phyloP scores from a whole-genome alignment of 2,888 invertebrate species.

The Sabatieria punctata region DNA sequence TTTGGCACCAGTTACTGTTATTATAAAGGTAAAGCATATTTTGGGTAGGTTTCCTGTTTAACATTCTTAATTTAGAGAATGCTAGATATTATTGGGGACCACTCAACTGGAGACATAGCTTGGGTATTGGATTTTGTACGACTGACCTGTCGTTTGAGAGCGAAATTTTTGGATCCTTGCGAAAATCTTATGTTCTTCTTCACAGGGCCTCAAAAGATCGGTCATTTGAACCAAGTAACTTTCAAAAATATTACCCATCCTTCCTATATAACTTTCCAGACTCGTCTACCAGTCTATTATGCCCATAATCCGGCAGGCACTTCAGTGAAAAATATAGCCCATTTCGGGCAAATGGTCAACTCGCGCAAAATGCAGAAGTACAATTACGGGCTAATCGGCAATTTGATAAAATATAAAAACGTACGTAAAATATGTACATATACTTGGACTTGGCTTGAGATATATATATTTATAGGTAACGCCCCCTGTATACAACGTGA shows the following conservation, averaged over 20 bases:
- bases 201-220: slow-evolving; percentile 49
- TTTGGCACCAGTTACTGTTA: slow-evolving; percentile 1
- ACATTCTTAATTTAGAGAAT: too few species aligned
- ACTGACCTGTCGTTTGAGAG: too few species aligned
- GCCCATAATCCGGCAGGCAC: slow-evolving; percentile 31
- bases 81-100: slow-evolving; percentile 1
- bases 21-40: slow-evolving; percentile 1
- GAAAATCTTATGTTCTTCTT: slow-evolving; percentile 51
- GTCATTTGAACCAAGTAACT: slow-evolving; percentile 46
- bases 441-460: too few species aligned
- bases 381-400: slow-evolving; percentile 49
- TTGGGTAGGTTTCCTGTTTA: too few species aligned
- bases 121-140: slow-evolving; percentile 7
- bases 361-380: slow-evolving; percentile 47
- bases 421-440: too few species aligned
- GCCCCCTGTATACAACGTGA: too few species aligned
- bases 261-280: too few species aligned
- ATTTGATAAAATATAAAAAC: slow-evolving; percentile 44
- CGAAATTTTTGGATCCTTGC: too few species aligned
- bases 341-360: slow-evolving; percentile 23
- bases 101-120: not conserved
- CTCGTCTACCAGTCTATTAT: slow-evolving; percentile 32
- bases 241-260: too few species aligned
- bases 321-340: slow-evolving; percentile 29
- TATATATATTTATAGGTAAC: too few species aligned